Base-by-base conservation (phyloP, 2,888 invertebrate species). In the Willowsia nigromaculata region DNA sequence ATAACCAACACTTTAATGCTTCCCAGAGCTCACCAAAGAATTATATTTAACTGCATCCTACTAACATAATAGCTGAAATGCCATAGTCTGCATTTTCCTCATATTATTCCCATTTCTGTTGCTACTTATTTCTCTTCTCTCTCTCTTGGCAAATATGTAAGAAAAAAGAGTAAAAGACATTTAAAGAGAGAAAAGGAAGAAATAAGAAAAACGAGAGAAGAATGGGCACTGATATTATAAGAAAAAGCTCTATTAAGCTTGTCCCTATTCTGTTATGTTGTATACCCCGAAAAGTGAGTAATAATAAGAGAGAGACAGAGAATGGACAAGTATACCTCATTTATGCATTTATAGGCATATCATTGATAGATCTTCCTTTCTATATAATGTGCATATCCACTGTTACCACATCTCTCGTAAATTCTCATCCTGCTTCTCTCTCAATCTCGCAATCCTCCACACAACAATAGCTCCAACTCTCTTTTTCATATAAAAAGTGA, bases 31-130 rank as follows among this genome's bases (percentile, higher is more conserved):
- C 71, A 30, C 33, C n/a, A 78, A 65, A 68, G 37, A 84, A 78
- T 62, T 3, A 84, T 74, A 84, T 56, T 74, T 50, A 85, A 85
- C 74, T 76, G 74, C 85, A 78, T 86, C 47, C 30, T 62, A 30
- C 13, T 56, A 56, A 18, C 37, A 47, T 76, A 33, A 78, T 59
- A 86, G 71, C 80, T 80, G 86, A 65, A 86, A 86, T 84, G 56
- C 78, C 78, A 78, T 13, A 78, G 85, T 88, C 80, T 84, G 89
- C 84, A 85, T 68, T 89, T 89, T 89, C 33, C 33, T 56, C n/a
- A 11, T n/a, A 33, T 11, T 43, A 37, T 59, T 85, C 18, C 53
- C 11, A 53, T 40, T 56, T 71, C 71, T 56, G 3, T 53, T 37
- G 82, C 43, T 33, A 27, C 76, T 40, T 84, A 30, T 76, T 84